A percentile compares a stretch with the other conserved stretches of the same genome.
Conservation (phyloP, 1,140 invertebrate species). For the Neoseiulus cucumeris region DNA sequence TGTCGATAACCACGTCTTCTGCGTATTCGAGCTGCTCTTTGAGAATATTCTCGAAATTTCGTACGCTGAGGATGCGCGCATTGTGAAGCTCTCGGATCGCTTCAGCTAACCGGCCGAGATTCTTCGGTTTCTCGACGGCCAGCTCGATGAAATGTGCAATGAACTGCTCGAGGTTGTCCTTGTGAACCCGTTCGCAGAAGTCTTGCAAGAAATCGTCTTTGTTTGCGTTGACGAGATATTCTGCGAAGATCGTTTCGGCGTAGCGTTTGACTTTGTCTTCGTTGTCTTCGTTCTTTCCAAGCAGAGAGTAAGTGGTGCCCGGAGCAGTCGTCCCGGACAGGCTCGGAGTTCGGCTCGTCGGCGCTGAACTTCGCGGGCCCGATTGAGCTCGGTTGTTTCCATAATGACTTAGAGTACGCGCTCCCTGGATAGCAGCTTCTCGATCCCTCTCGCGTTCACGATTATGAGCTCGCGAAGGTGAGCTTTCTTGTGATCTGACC, state of each 20-base stretch:
- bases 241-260: neutral
- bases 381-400: neutral
- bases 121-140: neutral
- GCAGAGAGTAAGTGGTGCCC: neutral
- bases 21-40: conserved; percentile 34
- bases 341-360: neutral
- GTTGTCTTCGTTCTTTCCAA: neutral
- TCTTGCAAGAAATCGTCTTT: neutral
- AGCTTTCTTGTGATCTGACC: neutral
- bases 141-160: neutral
- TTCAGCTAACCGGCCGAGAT: neutral
- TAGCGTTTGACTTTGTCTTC: neutral
- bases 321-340: neutral
- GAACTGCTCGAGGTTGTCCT: neutral
- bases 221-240: neutral
- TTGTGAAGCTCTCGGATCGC: conserved; percentile 4
- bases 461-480: neutral
- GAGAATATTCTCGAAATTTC: conserved; percentile 16
- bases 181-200: conserved; percentile 4
- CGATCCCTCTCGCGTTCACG: neutral
- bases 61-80: neutral
- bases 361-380: neutral
- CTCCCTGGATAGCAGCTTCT: neutral
- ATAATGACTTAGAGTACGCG: neutral
- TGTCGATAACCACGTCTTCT: conserved; percentile 46